Percentiles rank a stretch among this genome's conserved stretches.
Evolutionary conservation across 2,113 vertebrate genomes (phyloP).

Genomic region (Centropus bengalensis): DNA sequence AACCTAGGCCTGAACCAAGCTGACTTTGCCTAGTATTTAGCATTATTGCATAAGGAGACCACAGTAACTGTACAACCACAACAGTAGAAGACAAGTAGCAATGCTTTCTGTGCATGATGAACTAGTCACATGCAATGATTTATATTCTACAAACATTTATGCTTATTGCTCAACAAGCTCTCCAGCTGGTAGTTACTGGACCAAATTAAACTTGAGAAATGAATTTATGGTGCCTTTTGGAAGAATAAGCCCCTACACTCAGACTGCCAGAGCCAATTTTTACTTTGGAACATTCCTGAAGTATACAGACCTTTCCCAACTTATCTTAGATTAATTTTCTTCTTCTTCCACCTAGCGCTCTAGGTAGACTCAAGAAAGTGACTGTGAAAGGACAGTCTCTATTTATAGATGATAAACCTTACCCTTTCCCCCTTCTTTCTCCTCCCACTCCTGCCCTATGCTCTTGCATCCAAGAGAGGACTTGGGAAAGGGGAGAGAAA

Average conservation of each 20-base stretch:
- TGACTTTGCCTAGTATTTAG: neutral
- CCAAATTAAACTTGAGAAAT: constrained; percentile 26
- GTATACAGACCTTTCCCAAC: neutral
- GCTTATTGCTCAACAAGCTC: neutral
- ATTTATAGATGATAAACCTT: constrained; percentile 37
- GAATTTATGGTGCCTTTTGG: neutral
- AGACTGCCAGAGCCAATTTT: neutral
- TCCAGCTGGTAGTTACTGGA: neutral
- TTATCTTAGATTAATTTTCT: neutral
- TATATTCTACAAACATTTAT: neutral
- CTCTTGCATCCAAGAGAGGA: neutral
- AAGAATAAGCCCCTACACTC: constrained; percentile 12
- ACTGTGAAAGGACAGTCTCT: constrained; percentile 32
- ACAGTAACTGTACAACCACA: neutral
- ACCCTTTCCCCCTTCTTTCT: neutral
- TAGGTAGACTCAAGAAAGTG: neutral
- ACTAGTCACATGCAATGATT: neutral
- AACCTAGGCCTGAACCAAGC: neutral
- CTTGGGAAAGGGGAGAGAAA: neutral
- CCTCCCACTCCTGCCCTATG: neutral
- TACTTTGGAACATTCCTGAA: neutral
- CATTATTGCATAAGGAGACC: neutral
- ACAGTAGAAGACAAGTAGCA: neutral
- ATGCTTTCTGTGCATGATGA: neutral
- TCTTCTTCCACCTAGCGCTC: neutral